Evolutionary conservation across 2,888 invertebrate species (phyloP).

Genomic region (Tetragonula carbonaria): DNA sequence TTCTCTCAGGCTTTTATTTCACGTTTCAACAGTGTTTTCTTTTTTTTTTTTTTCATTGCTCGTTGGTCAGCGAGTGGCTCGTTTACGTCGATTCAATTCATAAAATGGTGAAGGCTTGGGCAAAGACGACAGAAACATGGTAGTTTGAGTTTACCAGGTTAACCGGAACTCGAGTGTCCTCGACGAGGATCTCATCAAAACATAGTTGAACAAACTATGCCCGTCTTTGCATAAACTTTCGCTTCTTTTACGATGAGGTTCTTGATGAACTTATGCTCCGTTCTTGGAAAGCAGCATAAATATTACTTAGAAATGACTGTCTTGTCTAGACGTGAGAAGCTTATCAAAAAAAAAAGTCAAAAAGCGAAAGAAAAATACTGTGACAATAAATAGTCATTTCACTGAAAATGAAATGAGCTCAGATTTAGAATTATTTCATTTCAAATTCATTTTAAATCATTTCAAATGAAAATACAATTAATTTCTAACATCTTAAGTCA

Average conservation of each 20-base stretch:
- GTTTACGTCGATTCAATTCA: slow-evolving; percentile 44
- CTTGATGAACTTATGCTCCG: slow-evolving; percentile 29
- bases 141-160: slow-evolving; percentile 36
- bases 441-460: no score
- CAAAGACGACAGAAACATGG: slow-evolving; percentile 4
- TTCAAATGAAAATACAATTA: no score
- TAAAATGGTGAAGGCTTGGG: slow-evolving; percentile 21
- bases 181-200: slow-evolving; percentile 52
- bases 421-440: no score
- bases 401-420: no score
- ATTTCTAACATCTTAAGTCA: no score
- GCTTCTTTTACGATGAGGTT: slow-evolving; percentile 26
- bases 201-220: slow-evolving; percentile 47
- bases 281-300: slow-evolving; percentile 16
- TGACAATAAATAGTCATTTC: no score
- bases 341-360: not conserved
- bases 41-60: slow-evolving; percentile 9
- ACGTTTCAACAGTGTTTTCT: not conserved
- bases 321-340: not conserved
- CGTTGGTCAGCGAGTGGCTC: slow-evolving; percentile 9
- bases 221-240: slow-evolving; percentile 34
- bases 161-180: slow-evolving; percentile 44
- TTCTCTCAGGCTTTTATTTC: slow-evolving; percentile 6
- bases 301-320: slow-evolving; percentile 17
- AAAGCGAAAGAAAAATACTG: no score